These are phyloP conservation scores for Meteorus cinctellus DNA, from an alignment of 2,888 invertebrate genomes.

Conservation along the genomic window DNA sequence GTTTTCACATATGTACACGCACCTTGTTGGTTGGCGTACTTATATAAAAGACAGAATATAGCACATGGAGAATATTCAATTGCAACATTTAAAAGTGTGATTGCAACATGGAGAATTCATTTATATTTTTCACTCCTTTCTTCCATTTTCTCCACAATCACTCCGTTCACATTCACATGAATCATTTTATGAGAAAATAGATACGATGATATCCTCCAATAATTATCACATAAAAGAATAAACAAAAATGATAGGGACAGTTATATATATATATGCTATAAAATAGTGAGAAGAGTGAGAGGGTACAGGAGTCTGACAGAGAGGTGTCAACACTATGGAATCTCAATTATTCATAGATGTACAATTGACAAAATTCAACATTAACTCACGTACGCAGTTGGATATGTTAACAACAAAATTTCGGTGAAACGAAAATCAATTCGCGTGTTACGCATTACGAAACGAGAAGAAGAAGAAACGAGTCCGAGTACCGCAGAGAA, in stretches of 20 bases:
- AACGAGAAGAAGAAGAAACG: constrained; percentile 8
- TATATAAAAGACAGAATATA: constrained; percentile 35
- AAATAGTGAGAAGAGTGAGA: constrained; percentile 45
- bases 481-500: background rate
- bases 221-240: background rate
- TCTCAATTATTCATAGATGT: constrained; percentile 64
- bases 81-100: background rate
- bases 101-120: constrained; percentile 22
- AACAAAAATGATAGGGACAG: constrained; percentile 27
- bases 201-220: background rate
- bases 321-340: constrained; percentile 71
- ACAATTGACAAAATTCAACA: constrained; percentile 39
- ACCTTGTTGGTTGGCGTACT: background rate
- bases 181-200: constrained; percentile 4
- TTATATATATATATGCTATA: constrained; percentile 22
- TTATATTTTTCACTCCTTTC: background rate
- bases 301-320: constrained; percentile 60
- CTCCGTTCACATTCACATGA: background rate
- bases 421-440: background rate
- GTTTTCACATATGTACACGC: background rate
- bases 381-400: background rate
- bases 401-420: background rate
- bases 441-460: constrained; percentile 2
- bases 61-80: constrained; percentile 42
- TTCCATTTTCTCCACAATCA: background rate